Conservation (phyloP, 1,140 invertebrate genomes). For the Drosophila guanche region DNA sequence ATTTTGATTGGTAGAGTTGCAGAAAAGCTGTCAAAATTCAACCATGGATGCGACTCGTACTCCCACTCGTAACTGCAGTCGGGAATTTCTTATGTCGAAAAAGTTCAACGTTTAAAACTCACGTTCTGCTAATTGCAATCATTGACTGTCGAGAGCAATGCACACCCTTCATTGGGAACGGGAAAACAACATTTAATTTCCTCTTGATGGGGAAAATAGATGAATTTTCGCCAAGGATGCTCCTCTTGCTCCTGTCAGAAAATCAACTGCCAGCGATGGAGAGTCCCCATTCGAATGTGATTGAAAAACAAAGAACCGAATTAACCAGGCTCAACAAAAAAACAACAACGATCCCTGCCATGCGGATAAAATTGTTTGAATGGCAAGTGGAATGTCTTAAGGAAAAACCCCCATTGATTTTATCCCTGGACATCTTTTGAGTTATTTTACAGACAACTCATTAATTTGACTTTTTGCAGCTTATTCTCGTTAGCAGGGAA, state of each 20-base stretch:
- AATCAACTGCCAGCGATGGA: background rate
- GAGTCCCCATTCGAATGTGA: background rate
- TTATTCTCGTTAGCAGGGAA: constrained; percentile 7
- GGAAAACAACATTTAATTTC: background rate
- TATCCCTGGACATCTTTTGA: constrained; percentile 18
- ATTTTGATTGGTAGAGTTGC: too few species aligned
- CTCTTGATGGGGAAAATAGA: constrained; percentile 4
- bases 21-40: too few species aligned
- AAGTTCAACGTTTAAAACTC: too few species aligned
- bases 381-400: background rate
- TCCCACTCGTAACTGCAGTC: too few species aligned
- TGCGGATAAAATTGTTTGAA: constrained; percentile 9
- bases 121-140: constrained; percentile 4
- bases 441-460: constrained; percentile 22
- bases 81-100: too few species aligned
- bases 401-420: background rate
- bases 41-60: too few species aligned
- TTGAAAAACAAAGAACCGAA: constrained; percentile 29
- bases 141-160: background rate
- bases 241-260: constrained; percentile 5
- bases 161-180: background rate
- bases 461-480: constrained; percentile 40
- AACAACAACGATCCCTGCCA: background rate
- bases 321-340: constrained; percentile 30
- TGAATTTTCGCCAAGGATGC: constrained; percentile 1